Conservation (phyloP, 2,797 vertebrate genomes). For the Cynodonichthys magdalenae region DNA sequence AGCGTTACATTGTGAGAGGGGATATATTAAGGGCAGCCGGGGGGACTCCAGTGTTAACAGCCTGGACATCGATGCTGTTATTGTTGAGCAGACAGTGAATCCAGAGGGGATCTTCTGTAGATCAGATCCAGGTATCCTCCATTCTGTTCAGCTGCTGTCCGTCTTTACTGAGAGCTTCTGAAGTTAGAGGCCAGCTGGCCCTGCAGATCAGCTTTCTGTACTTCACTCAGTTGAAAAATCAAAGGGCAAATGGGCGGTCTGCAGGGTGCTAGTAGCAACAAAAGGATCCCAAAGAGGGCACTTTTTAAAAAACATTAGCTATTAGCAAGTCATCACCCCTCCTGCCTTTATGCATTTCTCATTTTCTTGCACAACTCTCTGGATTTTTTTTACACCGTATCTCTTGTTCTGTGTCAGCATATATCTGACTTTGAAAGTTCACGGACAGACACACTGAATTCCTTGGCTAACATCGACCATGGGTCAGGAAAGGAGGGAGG, state of each 20-base stretch:
- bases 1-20: conserved; percentile 63
- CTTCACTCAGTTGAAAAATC: conserved; percentile 20
- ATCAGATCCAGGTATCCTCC: conserved; percentile 58
- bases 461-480: conserved; percentile 62
- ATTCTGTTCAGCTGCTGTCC: conserved; percentile 69
- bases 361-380: conserved; percentile 13
- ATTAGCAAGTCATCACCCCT: background rate
- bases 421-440: conserved; percentile 49
- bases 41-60: conserved; percentile 61
- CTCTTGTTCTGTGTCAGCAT: conserved; percentile 48
- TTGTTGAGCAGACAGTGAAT: conserved; percentile 58
- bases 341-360: conserved; percentile 6
- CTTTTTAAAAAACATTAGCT: background rate
- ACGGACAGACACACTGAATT: conserved; percentile 54
- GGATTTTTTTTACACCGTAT: conserved; percentile 34
- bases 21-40: conserved; percentile 34
- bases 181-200: conserved; percentile 63
- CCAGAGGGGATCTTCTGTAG: conserved; percentile 45
- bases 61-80: conserved; percentile 53
- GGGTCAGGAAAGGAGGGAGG: conserved; percentile 46
- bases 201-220: conserved; percentile 36
- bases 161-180: conserved; percentile 53
- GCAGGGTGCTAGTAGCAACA: background rate
- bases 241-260: background rate
- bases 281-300: background rate